Evolutionary conservation across 2,113 vertebrate species (phyloP).

Genomic region (Arothron firmamentum): DNA sequence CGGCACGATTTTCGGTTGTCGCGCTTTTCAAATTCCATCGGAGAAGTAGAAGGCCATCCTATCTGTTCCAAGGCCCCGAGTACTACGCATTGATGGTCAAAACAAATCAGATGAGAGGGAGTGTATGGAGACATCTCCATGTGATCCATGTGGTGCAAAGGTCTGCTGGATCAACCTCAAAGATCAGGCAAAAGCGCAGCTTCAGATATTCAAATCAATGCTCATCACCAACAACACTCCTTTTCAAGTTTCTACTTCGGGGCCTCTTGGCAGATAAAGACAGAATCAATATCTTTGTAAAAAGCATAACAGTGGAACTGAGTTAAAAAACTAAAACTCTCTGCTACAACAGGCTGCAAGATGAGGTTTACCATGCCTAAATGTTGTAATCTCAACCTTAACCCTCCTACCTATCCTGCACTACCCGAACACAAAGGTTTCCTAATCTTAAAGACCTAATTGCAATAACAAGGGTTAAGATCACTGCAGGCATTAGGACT

Average conservation of each 20-base stretch:
- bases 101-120: constrained; percentile 14
- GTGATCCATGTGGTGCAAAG: too few relatives aligned
- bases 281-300: constrained; percentile 41
- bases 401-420: not conserved
- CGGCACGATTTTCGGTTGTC: too few relatives aligned
- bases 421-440: too few relatives aligned
- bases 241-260: not conserved
- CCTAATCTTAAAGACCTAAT: not conserved
- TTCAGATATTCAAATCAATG: too few relatives aligned
- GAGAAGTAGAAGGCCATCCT: constrained; percentile 6
- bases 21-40: constrained; percentile 34
- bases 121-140: not conserved
- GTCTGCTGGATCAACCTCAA: too few relatives aligned
- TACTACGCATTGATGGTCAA: constrained; percentile 11
- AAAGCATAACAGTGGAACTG: constrained; percentile 29
- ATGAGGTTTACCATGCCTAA: too few relatives aligned
- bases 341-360: constrained; percentile 9
- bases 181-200: too few relatives aligned
- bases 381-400: constrained; percentile 1
- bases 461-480: constrained; percentile 8
- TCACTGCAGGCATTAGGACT: constrained; percentile 22
- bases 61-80: constrained; percentile 23
- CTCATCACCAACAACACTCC: too few relatives aligned
- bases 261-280: constrained; percentile 18
- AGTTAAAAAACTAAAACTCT: constrained; percentile 28